Conservation (phyloP, 2,888 invertebrate species). For the Helicoverpa assulta region DNA sequence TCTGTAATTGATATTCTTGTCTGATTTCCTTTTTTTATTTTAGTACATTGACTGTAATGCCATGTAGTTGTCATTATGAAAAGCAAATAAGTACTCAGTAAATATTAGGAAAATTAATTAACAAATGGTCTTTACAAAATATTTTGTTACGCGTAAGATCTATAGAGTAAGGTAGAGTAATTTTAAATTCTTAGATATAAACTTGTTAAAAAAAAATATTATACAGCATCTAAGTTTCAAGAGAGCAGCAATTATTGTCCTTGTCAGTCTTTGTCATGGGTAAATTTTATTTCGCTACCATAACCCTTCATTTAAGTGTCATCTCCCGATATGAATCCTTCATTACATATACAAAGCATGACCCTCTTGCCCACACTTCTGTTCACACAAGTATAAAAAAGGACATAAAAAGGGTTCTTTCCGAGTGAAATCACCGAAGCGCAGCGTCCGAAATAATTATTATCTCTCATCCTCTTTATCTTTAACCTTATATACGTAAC, state of each 20-base stretch:
- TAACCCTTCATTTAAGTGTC: slow-evolving; percentile 23
- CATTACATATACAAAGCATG: slow-evolving; percentile 48
- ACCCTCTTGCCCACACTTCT: slow-evolving; percentile 38
- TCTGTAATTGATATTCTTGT: slow-evolving; percentile 53
- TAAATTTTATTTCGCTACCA: slow-evolving; percentile 40
- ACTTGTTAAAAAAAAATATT: no score
- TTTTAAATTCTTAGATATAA: no score
- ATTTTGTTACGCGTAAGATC: no score
- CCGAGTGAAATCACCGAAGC: slow-evolving; percentile 66
- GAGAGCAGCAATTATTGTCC: no score
- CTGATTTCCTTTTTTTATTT: slow-evolving; percentile 27
- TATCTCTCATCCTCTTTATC: slow-evolving; percentile 74
- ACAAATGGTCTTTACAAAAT: no score
- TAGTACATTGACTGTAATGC: background rate
- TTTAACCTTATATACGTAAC: slow-evolving; percentile 69
- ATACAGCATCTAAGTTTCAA: no score
- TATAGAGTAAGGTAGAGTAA: no score
- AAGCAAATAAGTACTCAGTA: no score
- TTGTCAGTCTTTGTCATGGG: background rate
- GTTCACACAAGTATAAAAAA: slow-evolving; percentile 55
- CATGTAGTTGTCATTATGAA: no score
- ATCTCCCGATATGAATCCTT: slow-evolving; percentile 42
- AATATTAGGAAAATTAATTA: no score
- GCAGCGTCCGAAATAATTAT: slow-evolving; percentile 72
- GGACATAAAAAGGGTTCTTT: slow-evolving; percentile 62